A percentile compares a stretch with the other conserved stretches of the same genome.
Conservation (phyloP, 2,797 vertebrate species). For the Trachops cirrhosus region DNA sequence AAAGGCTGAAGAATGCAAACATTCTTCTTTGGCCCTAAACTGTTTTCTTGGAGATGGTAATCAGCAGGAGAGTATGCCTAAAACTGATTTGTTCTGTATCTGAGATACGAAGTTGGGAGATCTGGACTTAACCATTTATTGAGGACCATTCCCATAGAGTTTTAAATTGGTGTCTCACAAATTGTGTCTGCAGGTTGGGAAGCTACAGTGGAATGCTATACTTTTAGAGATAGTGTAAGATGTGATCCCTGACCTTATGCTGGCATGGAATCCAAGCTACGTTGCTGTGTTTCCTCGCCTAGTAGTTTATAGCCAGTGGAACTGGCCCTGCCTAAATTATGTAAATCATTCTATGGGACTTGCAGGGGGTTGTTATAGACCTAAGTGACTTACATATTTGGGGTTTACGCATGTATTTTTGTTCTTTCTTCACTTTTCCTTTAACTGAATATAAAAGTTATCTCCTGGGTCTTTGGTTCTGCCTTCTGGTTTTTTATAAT, state of each 20-base stretch:
- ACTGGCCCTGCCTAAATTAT: constrained; percentile 57
- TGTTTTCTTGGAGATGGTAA: not conserved
- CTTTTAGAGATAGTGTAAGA: not conserved
- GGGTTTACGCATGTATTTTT: not conserved
- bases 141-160: not conserved
- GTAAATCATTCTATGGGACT: constrained; percentile 29
- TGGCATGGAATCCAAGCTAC: not conserved
- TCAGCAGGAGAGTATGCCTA: not conserved
- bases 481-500: not conserved
- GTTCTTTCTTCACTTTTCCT: not conserved
- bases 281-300: not conserved
- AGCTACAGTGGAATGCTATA: not conserved
- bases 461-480: not conserved
- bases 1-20: not conserved
- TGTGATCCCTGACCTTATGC: not conserved
- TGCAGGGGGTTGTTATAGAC: not conserved
- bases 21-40: not conserved
- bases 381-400: not conserved
- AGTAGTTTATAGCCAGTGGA: constrained; percentile 61
- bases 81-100: not conserved
- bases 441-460: not conserved
- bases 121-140: not conserved
- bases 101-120: not conserved
- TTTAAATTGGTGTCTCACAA: not conserved
- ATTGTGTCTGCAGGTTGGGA: not conserved